Base-by-base conservation (phyloP, 2,888 invertebrate species). In the Mesorhabditis sp. region DNA sequence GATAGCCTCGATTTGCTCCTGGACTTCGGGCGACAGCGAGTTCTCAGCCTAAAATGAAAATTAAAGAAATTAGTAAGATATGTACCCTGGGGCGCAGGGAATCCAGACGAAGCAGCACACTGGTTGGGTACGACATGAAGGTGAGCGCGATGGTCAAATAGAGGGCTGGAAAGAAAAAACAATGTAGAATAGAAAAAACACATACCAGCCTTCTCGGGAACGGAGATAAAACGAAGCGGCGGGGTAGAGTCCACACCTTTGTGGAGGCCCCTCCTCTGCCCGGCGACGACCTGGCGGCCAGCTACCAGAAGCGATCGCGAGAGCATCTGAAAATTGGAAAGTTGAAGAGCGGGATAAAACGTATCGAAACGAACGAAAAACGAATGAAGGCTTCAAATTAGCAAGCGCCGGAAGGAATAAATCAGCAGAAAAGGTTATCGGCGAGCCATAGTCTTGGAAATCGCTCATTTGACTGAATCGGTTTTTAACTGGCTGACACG, bases 61-160 rank as follows among this genome's bases (percentile, higher is more conserved):
- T n/a, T 63, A 15, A n/a, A n/a, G 64, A 63, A 63, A 50, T 5
- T 62, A 13, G 13, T 15, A 58, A 61, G 13, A 10, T 13, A 65
- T 65, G 43, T 45, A 71, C 73, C 66, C 65, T 68, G 65, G 84
- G 83, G 66, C 84, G 84, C 45, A 83, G 75, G 67, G 76, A 74
- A 72, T 84, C 82, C 68, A 84, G 73, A 74, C 77, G 80, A 73
- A 76, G 73, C 70, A 84, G 74, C 10, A 84, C 80, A 67, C 75
- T 83, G 45, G 83, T 83, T 66, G 84, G 84, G 73, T 84, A 84
- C 13, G 80, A 76, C 63, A 84, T 73, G 76, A 82, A 80, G 65
- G 78, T 74, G 50, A 75, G 68, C 28, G 76, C 73, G 73, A 82
- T 78, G 71, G 80, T 68, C 70, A 74, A 73, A 71, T 80, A 84